These are phyloP conservation scores for Oplegnathus fasciatus DNA, from an alignment of 2,113 vertebrate species.

Conservation along the genomic window DNA sequence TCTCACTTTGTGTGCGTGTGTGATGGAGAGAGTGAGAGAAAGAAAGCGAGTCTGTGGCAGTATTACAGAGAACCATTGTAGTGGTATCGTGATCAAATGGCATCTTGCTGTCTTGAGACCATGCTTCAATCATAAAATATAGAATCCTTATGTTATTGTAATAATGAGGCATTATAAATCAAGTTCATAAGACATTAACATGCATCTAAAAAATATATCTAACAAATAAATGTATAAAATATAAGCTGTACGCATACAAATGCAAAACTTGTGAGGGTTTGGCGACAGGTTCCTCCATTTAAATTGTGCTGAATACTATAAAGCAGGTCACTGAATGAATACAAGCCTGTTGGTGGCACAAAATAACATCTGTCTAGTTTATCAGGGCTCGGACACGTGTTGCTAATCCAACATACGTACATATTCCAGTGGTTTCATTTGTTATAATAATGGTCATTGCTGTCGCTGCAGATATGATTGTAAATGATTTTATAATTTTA, in stretches of 20 bases:
- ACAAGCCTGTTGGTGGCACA: not conserved
- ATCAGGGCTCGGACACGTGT: not conserved
- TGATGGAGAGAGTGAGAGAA: constrained; percentile 1
- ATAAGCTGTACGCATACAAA: not conserved
- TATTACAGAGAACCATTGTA: constrained; percentile 1
- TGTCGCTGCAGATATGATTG: not conserved
- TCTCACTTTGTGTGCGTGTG: not conserved
- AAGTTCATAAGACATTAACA: not conserved
- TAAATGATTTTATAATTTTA: not conserved
- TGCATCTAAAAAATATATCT: not conserved
- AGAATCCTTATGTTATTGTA: not conserved
- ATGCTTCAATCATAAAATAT: not conserved
- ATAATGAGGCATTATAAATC: not conserved
- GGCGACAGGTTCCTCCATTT: not conserved
- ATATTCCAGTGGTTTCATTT: not conserved
- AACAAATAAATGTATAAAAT: too few species aligned
- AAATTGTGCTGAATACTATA: not conserved
- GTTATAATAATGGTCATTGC: not conserved
- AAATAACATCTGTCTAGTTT: not conserved
- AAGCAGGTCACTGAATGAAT: not conserved
- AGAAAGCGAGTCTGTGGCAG: constrained; percentile 4
- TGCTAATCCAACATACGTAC: not conserved
- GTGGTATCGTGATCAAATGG: not conserved
- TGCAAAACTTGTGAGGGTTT: not conserved
- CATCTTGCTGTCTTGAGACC: not conserved